These are phyloP conservation scores for Platycnemis pennipes DNA, from an alignment of 2,888 invertebrate species.

Conservation along the genomic window DNA sequence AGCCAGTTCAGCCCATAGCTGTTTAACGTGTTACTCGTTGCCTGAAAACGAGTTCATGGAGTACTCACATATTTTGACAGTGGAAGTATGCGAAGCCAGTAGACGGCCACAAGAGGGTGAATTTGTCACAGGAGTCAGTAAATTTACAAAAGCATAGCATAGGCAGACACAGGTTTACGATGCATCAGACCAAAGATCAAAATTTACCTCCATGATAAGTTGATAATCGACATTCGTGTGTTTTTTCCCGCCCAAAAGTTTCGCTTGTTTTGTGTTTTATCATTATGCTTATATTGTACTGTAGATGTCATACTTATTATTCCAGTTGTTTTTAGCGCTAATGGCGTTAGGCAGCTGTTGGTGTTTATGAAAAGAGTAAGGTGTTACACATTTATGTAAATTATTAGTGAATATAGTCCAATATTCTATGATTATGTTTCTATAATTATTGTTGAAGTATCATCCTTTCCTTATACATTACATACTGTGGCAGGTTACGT, in stretches of 20 bases:
- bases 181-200: too few relatives aligned
- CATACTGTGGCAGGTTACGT: not conserved
- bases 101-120: too few relatives aligned
- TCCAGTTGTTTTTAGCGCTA: conserved; percentile 38
- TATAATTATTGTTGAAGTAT: not conserved
- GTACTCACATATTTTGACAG: too few relatives aligned
- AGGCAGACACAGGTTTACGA: too few relatives aligned
- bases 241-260: not conserved
- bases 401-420: not conserved
- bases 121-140: too few relatives aligned
- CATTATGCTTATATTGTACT: not conserved
- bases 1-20: too few relatives aligned
- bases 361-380: not conserved
- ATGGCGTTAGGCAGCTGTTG: conserved; percentile 18
- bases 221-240: not conserved
- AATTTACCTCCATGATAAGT: too few relatives aligned
- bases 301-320: conserved; percentile 6
- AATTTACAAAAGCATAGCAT: too few relatives aligned
- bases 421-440: not conserved
- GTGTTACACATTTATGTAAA: not conserved
- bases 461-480: not conserved
- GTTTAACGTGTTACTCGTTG: too few relatives aligned
- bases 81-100: too few relatives aligned
- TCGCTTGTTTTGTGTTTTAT: not conserved
- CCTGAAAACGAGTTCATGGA: too few relatives aligned